These are phyloP conservation scores for Tetramorium alpestre DNA, from an alignment of 1,140 invertebrate genomes.

Conservation along the genomic window DNA sequence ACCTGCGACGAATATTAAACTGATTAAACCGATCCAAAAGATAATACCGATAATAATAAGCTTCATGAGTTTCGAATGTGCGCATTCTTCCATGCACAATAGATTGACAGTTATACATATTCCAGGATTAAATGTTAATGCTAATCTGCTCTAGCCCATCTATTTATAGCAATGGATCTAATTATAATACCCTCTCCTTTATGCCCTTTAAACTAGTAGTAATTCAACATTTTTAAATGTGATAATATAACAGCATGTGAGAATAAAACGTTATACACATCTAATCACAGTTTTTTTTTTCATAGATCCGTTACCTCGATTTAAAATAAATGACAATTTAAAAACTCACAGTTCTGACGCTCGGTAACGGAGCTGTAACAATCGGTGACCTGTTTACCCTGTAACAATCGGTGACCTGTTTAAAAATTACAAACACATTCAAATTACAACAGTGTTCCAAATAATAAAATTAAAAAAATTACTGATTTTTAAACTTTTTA, in stretches of 20 bases:
- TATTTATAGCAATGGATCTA: background rate
- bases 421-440: background rate
- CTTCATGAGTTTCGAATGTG: background rate
- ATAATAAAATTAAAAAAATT: background rate
- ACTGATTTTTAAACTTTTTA: background rate
- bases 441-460: background rate
- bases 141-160: background rate
- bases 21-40: background rate
- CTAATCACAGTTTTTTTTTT: background rate
- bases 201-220: background rate
- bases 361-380: background rate
- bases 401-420: background rate
- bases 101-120: background rate
- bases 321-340: background rate
- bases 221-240: background rate
- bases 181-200: background rate
- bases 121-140: conserved; percentile 15
- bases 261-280: background rate
- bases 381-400: background rate
- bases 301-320: background rate
- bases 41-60: background rate
- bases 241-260: background rate
- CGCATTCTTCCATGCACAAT: background rate
- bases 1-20: background rate
- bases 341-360: background rate